Evolutionary conservation across 2,113 vertebrate species (phyloP).

Genomic region (Anguilla rostrata): DNA sequence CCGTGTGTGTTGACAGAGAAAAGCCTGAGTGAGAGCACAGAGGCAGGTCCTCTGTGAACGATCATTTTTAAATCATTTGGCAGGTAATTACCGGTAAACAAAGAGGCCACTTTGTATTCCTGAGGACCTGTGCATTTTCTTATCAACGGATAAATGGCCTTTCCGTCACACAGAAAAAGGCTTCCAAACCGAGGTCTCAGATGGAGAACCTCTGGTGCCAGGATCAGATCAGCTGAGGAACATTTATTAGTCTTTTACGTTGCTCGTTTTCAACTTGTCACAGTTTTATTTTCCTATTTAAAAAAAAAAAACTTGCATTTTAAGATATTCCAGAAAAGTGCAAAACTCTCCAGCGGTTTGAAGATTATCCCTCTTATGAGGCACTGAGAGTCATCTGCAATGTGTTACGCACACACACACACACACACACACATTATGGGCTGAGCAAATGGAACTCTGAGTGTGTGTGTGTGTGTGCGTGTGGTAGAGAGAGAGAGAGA

Average conservation of each 20-base stretch:
- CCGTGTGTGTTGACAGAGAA: no score
- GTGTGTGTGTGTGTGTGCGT: conserved; percentile 3
- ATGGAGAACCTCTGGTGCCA: conserved; percentile 29
- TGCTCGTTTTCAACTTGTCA: conserved; percentile 57
- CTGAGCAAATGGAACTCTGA: not conserved
- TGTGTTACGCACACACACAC: conserved; percentile 8
- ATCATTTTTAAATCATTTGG: no score
- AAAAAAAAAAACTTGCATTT: conserved; percentile 24
- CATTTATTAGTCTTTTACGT: conserved; percentile 46
- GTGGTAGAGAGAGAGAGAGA: no score
- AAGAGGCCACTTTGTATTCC: not conserved
- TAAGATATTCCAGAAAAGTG: conserved; percentile 28
- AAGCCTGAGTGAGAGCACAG: not conserved
- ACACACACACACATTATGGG: not conserved
- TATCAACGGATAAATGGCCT: not conserved
- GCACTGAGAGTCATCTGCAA: conserved; percentile 38
- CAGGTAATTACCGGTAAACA: not conserved
- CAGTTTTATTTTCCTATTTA: conserved; percentile 50
- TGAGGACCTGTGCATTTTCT: not conserved
- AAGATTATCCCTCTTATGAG: conserved; percentile 37
- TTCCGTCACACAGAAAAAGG: not conserved
- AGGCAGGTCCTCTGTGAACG: not conserved
- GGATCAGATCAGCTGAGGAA: conserved; percentile 43
- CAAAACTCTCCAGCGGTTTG: conserved; percentile 41
- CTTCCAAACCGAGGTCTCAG: not conserved